phyloP scores from a whole-genome alignment of 2,797 vertebrate genomes.

The Percopsis omiscomaycus region DNA sequence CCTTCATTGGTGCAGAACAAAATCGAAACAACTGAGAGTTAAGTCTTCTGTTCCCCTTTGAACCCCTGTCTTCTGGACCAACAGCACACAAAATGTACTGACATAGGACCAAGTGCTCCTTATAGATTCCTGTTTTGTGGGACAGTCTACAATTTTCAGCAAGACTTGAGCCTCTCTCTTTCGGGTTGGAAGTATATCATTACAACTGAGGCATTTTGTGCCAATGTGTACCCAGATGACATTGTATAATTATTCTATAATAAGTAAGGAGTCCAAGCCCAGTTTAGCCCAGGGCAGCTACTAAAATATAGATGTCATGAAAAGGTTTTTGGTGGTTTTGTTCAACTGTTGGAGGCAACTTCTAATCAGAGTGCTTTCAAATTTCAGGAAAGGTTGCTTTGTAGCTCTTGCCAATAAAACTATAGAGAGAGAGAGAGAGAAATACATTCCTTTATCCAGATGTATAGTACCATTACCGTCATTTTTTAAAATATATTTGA shows the following conservation, averaged over 20 bases:
- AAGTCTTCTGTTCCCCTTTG: constrained; percentile 39
- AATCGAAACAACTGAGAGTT: constrained; percentile 36
- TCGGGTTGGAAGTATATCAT: constrained; percentile 72
- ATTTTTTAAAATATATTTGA: background rate
- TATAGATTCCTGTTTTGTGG: constrained; percentile 41
- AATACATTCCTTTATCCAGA: constrained; percentile 2
- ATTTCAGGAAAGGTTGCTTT: constrained; percentile 40
- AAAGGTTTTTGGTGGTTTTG: constrained; percentile 42
- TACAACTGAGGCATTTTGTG: constrained; percentile 68
- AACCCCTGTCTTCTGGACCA: constrained; percentile 24
- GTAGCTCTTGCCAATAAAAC: constrained; percentile 38
- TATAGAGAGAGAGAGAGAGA: constrained; percentile 13
- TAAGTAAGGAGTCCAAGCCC: constrained; percentile 52
- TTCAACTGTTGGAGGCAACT: constrained; percentile 46
- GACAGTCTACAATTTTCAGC: constrained; percentile 70
- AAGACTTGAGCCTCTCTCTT: constrained; percentile 49
- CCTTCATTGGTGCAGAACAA: constrained; percentile 43
- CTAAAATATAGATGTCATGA: constrained; percentile 65
- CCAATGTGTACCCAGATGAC: constrained; percentile 65
- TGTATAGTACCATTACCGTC: constrained; percentile 11
- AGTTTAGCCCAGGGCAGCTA: constrained; percentile 63
- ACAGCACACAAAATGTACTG: constrained; percentile 32
- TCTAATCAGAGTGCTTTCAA: constrained; percentile 64
- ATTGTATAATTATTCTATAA: constrained; percentile 82
- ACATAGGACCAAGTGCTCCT: constrained; percentile 39